Evolutionary conservation across 1,140 invertebrate species (phyloP).

Genomic region (Colletes gigas): DNA sequence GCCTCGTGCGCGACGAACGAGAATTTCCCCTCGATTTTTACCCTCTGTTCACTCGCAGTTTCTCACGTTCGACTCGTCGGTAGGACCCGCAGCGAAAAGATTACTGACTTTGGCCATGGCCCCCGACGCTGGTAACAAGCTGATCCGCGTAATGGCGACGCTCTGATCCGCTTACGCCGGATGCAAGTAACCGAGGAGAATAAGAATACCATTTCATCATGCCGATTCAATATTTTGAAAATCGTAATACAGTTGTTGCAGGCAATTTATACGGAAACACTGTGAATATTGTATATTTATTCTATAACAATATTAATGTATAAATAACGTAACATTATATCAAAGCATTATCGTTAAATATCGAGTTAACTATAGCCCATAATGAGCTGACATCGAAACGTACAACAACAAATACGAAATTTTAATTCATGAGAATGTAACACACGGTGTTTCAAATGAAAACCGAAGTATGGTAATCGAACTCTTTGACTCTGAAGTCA

Average conservation of each 20-base stretch:
- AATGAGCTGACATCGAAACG: too few relatives aligned
- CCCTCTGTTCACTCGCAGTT: too few relatives aligned
- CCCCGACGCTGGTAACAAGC: conserved; percentile 5
- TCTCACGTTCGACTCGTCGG: not conserved
- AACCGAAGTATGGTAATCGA: too few relatives aligned
- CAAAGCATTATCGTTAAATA: not conserved
- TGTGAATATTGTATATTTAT: not conserved
- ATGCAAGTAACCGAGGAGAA: not conserved
- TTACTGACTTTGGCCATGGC: not conserved
- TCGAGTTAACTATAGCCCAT: not conserved
- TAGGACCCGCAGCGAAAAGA: not conserved
- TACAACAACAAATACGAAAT: too few relatives aligned
- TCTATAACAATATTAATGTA: not conserved
- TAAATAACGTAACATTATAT: not conserved
- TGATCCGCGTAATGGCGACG: conserved; percentile 7
- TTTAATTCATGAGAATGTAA: too few relatives aligned
- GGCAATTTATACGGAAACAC: too few relatives aligned
- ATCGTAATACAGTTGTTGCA: too few relatives aligned
- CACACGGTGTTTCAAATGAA: too few relatives aligned
- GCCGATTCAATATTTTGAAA: not conserved
- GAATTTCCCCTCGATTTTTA: not conserved
- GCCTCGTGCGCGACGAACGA: too few relatives aligned
- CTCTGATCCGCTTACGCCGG: conserved; percentile 32
- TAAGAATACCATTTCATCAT: not conserved
- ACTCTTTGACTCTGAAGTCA: too few relatives aligned